Conservation (phyloP, 2,888 invertebrate species). For the Heliconius charithonia region DNA sequence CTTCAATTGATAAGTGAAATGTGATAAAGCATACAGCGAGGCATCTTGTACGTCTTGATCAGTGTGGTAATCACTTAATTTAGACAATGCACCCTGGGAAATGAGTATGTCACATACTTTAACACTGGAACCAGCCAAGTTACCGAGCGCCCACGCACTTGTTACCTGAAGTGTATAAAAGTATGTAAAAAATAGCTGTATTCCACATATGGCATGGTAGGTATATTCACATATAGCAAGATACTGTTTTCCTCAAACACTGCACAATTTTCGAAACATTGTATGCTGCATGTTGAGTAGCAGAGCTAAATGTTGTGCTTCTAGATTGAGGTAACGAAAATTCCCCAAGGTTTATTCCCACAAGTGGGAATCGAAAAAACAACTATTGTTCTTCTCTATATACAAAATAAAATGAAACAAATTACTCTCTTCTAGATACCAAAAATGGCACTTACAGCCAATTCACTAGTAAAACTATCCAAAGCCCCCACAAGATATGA, state of each 20-base stretch:
- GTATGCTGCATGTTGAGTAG: neutral
- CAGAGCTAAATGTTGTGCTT: neutral
- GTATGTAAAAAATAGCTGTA: neutral
- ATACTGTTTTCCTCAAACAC: neutral
- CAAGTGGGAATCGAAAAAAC: no score
- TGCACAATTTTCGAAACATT: neutral
- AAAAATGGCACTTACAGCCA: slow-evolving; percentile 59
- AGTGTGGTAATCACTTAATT: slow-evolving; percentile 54
- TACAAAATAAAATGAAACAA: no score
- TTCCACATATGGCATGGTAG: no score
- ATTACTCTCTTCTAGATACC: no score
- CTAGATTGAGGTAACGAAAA: no score
- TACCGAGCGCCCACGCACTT: slow-evolving; percentile 73
- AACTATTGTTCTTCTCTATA: no score
- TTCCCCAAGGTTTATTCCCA: neutral
- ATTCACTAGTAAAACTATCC: slow-evolving; percentile 58
- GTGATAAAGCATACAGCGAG: slow-evolving; percentile 63
- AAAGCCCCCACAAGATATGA: slow-evolving; percentile 75
- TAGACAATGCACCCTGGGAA: slow-evolving; percentile 62
- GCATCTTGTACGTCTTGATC: slow-evolving; percentile 58
- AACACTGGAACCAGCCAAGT: slow-evolving; percentile 63
- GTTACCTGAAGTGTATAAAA: slow-evolving; percentile 57
- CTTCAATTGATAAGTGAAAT: slow-evolving; percentile 59
- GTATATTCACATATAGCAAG: neutral
- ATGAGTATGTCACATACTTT: slow-evolving; percentile 55